phyloP scores from a whole-genome alignment of 1,140 invertebrate genomes.

The Nasonia longicornis region DNA sequence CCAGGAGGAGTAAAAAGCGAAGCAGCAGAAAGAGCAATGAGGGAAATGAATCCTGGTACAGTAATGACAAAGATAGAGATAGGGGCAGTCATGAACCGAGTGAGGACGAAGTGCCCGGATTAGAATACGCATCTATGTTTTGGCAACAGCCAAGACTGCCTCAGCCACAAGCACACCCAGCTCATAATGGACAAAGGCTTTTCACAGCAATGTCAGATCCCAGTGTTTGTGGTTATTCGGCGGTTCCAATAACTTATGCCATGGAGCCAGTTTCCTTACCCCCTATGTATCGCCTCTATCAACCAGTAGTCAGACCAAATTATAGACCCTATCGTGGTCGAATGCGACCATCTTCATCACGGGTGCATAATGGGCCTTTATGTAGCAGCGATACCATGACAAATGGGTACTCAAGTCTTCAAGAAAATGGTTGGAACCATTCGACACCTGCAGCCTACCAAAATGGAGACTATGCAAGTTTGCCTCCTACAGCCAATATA shows the following conservation, averaged over 20 bases:
- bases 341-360: slow-evolving; percentile 49
- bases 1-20: slow-evolving; percentile 44
- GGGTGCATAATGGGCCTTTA: slow-evolving; percentile 45
- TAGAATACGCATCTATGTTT: slow-evolving; percentile 53
- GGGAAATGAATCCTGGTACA: slow-evolving; percentile 46
- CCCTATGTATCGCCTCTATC: slow-evolving; percentile 61
- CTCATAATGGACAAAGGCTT: slow-evolving; percentile 64
- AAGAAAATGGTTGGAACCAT: slow-evolving; percentile 62
- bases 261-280: slow-evolving; percentile 70
- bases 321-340: slow-evolving; percentile 53
- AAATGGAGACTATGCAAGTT: slow-evolving; percentile 68
- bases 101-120: slow-evolving; percentile 43
- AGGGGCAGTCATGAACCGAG: slow-evolving; percentile 40
- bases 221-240: slow-evolving; percentile 68
- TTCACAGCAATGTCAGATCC: slow-evolving; percentile 69
- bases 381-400: slow-evolving; percentile 51
- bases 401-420: slow-evolving; percentile 60
- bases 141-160: slow-evolving; percentile 48
- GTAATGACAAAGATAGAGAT: slow-evolving; percentile 27
- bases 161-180: slow-evolving; percentile 44
- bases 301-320: slow-evolving; percentile 57
- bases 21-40: slow-evolving; percentile 32
- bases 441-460: slow-evolving; percentile 60
- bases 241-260: slow-evolving; percentile 66
- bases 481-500: slow-evolving; percentile 68